Evolutionary conservation across 2,888 invertebrate genomes (phyloP).

Genomic region (Thecophora atra): DNA sequence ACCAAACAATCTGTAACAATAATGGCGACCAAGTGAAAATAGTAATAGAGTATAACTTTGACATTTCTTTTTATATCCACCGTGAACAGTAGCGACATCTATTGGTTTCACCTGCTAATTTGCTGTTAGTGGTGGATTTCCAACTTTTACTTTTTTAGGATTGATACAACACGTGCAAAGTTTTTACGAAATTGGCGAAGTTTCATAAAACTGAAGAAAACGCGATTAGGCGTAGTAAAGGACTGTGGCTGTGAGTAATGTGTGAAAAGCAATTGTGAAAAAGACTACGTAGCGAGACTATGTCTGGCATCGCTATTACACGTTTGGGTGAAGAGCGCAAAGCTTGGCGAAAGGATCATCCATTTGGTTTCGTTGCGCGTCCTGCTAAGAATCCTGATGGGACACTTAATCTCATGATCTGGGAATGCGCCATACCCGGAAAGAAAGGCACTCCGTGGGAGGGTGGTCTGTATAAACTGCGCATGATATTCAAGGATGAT

Average conservation of each 20-base stretch:
- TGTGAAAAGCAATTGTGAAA: background rate
- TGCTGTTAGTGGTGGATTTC: too few species aligned
- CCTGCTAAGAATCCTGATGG: conserved; percentile 97
- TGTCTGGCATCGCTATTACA: conserved; percentile 98
- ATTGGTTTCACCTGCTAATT: too few species aligned
- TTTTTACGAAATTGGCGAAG: conserved; percentile 6
- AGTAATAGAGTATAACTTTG: too few species aligned
- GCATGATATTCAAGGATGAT: conserved; percentile 99
- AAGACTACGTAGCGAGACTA: conserved; percentile 59
- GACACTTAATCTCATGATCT: conserved; percentile 95
- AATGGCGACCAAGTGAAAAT: conserved; percentile 32
- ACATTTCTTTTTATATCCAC: too few species aligned
- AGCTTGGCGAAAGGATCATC: conserved; percentile 99
- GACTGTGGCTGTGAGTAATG: conserved; percentile 20
- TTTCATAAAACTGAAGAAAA: background rate
- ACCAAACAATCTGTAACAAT: conserved; percentile 26
- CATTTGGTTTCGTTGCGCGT: conserved; percentile 96
- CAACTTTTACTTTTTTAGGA: too few species aligned
- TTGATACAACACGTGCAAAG: conserved; percentile 8
- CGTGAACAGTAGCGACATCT: too few species aligned
- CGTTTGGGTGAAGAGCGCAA: conserved; percentile 97
- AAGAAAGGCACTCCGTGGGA: conserved; percentile 99
- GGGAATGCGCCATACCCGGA: conserved; percentile 99
- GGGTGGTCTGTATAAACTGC: conserved; percentile 92
- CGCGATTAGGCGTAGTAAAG: background rate